Base-by-base conservation (phyloP, 2,797 vertebrate species). In the Salmo trutta region DNA sequence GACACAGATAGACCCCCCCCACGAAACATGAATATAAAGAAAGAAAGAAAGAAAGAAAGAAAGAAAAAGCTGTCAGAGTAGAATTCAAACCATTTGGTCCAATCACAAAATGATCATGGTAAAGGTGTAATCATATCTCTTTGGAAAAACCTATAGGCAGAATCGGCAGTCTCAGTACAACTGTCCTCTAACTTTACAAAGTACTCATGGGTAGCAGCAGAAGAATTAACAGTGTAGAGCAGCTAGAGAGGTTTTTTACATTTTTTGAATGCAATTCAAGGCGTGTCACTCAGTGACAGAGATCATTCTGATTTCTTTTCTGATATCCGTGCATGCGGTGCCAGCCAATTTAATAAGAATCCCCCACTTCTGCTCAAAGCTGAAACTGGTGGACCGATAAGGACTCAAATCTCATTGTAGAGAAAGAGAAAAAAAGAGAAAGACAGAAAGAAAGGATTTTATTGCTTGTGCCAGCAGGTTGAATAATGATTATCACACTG, bases 391-490 rank as follows among this genome's bases (percentile, higher is more conserved):
- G 86, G 89, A 88, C 87, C 77, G 82, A 89, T 90, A 83, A 92
- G 87, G 79, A 81, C 73, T 36, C 21, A 85, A 85, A 85, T 88
- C 74, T 86, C 74, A 0, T 33, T 77, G 73, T 73, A 52, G 71
- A 84, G 73, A 64, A 73, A 83, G 79, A 79, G 77, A n/a, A 67
- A 65, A 2, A 76, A 54, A 86, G 85, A 54, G 24, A 80, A 71
- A 65, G 62, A 56, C 71, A 67, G 77, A 71, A 78, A 78, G 82
- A 86, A 81, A 75, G 65, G 79, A 84, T 87, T 90, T 90, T 93
- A 92, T 92, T 92, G 92, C 93, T 93, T 89, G 91, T 90, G 92
- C 90, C 92, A 93, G 92, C 92, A 94, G 93, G 93, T 92, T 93
- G 88, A 91, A 92, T 91, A 93, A 91, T 91, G 85, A 91, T 93